These are phyloP conservation scores for Saguinus midas DNA, from an alignment of 2,113 vertebrate species.

Conservation along the genomic window DNA sequence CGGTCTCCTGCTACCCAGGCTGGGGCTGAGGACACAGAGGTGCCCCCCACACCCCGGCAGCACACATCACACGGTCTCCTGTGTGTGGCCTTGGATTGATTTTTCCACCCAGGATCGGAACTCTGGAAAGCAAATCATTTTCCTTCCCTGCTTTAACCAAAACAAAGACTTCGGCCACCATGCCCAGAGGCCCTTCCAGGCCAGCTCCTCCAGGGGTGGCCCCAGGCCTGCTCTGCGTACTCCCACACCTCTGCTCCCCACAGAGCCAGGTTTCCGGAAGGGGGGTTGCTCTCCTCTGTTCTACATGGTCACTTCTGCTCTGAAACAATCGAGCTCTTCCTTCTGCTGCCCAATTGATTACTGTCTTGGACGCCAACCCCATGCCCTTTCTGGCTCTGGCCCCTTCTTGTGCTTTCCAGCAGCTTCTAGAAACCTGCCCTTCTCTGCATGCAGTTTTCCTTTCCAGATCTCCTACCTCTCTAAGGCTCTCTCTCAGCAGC, in stretches of 20 bases:
- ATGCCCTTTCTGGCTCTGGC: accelerated
- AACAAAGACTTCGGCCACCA: background rate
- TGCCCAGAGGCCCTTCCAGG: accelerated
- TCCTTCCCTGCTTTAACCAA: background rate
- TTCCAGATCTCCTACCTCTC: background rate
- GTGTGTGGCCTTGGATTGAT: background rate
- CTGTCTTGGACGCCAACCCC: background rate
- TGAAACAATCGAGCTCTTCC: background rate
- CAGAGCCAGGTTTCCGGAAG: no score
- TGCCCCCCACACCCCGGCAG: background rate
- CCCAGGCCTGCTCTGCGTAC: no score
- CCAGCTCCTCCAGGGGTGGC: background rate
- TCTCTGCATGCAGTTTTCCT: background rate
- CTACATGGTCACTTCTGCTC: background rate
- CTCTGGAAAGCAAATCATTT: background rate
- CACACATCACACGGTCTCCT: background rate
- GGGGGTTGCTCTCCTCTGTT: background rate
- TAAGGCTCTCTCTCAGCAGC: accelerated
- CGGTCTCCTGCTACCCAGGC: background rate
- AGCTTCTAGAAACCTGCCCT: no score
- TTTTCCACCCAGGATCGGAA: background rate
- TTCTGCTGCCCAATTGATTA: background rate
- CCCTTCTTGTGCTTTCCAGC: background rate
- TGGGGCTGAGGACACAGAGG: accelerated
- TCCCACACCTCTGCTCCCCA: accelerated